phyloP scores from a whole-genome alignment of 2,888 invertebrate genomes.

The Thalpophila matura region DNA sequence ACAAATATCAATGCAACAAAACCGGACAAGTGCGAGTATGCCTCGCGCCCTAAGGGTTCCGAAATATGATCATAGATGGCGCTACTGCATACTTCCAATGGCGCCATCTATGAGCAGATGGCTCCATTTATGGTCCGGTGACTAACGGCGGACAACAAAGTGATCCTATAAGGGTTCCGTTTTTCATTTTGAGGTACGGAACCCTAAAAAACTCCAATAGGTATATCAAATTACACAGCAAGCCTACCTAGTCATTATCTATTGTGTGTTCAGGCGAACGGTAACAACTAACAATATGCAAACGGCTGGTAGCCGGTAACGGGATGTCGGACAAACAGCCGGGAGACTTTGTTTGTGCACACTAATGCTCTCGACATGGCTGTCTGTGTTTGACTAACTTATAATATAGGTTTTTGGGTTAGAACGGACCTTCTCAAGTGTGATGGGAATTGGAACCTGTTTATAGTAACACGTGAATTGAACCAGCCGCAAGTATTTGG shows the following conservation, averaged over 20 bases:
- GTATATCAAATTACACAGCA: not conserved
- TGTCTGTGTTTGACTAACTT: conserved; percentile 46
- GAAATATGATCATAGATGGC: no score
- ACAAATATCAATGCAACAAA: no score
- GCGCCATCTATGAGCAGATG: no score
- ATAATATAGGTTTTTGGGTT: conserved; percentile 59
- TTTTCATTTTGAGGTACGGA: no score
- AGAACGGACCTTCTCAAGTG: conserved; percentile 25
- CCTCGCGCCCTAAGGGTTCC: no score
- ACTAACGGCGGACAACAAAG: no score
- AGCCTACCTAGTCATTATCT: conserved; percentile 17
- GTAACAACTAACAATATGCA: conserved; percentile 68
- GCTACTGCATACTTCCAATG: no score
- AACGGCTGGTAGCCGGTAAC: conserved; percentile 60
- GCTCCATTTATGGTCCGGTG: no score
- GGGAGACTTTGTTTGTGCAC: conserved; percentile 45
- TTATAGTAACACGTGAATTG: conserved; percentile 34
- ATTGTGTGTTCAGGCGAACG: conserved; percentile 39
- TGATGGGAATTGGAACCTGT: conserved; percentile 31
- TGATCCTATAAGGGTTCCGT: no score
- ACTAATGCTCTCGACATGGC: conserved; percentile 47
- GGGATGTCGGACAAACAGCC: conserved; percentile 57
- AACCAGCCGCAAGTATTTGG: not conserved
- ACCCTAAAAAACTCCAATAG: no score
- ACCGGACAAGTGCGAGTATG: no score